Evolutionary conservation across 2,888 invertebrate species (phyloP).

Genomic region (Watsonalla binaria): DNA sequence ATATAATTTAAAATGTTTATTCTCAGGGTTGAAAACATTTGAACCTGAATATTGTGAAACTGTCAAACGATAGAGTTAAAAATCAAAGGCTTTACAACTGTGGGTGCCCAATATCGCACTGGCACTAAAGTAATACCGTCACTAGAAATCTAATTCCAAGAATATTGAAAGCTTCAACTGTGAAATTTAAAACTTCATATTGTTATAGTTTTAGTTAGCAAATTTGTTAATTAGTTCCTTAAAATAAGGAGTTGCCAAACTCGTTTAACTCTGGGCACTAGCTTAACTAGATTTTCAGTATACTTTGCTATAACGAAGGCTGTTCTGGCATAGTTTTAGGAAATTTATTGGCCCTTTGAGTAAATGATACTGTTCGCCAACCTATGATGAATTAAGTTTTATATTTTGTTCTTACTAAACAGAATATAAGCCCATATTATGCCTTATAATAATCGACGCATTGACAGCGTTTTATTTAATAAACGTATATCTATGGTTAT

Average conservation of each 20-base stretch:
- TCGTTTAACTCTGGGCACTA: background rate
- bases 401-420: too few relatives aligned
- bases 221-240: background rate
- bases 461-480: background rate
- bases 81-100: too few relatives aligned
- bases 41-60: too few relatives aligned
- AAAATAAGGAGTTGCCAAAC: constrained; percentile 1
- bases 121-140: background rate
- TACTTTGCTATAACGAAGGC: background rate
- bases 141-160: background rate
- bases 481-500: background rate
- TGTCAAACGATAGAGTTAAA: too few relatives aligned
- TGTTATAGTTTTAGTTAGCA: background rate
- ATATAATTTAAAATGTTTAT: too few relatives aligned
- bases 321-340: background rate
- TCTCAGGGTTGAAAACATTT: too few relatives aligned
- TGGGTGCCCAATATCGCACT: background rate
- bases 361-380: background rate
- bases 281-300: background rate
- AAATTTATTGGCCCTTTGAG: background rate
- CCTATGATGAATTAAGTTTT: background rate
- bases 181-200: background rate
- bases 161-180: background rate
- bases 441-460: too few relatives aligned
- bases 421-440: too few relatives aligned